Conservation (phyloP, 2,113 vertebrate species). For the Pimephales promelas region DNA sequence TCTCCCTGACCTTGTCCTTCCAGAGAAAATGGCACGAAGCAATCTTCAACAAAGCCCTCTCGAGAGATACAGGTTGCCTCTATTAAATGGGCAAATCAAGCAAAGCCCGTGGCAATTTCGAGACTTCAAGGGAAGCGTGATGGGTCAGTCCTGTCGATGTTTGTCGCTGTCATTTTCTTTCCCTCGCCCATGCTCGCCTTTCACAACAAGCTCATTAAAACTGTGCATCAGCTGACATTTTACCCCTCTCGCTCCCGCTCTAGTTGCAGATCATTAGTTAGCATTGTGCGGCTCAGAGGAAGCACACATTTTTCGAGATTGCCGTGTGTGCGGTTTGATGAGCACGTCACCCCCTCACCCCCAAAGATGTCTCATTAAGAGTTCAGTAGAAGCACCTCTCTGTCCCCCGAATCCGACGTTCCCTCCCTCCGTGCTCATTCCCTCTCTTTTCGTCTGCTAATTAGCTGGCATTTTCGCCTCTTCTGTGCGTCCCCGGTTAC, state of each 20-base stretch:
- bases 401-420: conserved; percentile 57
- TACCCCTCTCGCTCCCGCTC: conserved; percentile 63
- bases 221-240: conserved; percentile 70
- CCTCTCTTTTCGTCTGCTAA: conserved; percentile 76
- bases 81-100: conserved; percentile 45
- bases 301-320: conserved; percentile 67
- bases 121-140: conserved; percentile 20
- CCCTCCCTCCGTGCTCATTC: conserved; percentile 58
- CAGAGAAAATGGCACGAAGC: conserved; percentile 35
- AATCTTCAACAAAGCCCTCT: conserved; percentile 27
- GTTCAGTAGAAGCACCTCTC: conserved; percentile 74
- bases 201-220: conserved; percentile 76
- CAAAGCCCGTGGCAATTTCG: conserved; percentile 37
- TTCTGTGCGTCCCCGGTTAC: conserved; percentile 75
- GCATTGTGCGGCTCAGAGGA: conserved; percentile 70
- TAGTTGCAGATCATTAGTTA: conserved; percentile 75
- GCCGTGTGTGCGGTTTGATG: conserved; percentile 68
- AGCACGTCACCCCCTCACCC: conserved; percentile 76
- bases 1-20: conserved; percentile 27
- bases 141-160: conserved; percentile 34
- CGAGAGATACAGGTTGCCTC: conserved; percentile 22
- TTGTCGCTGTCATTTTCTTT: conserved; percentile 60
- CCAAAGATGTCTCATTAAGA: conserved; percentile 81
- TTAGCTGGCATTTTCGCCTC: conserved; percentile 74
- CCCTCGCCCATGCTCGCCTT: conserved; percentile 59